Base-by-base conservation (phyloP, 2,888 invertebrate species). In the Rhagonycha fulva region DNA sequence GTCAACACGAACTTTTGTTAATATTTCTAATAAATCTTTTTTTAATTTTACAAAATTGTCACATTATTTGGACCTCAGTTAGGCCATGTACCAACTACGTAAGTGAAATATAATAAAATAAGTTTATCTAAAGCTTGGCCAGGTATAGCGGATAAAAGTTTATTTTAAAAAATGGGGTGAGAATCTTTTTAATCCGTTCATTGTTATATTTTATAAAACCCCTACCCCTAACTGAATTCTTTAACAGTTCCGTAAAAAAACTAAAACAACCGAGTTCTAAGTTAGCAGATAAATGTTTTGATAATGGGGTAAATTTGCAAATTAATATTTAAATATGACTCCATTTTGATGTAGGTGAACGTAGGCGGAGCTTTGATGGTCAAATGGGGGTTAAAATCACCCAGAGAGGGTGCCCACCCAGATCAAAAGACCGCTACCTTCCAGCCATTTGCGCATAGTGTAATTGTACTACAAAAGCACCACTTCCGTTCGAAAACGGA, bases 261-360 rank as follows among this genome's bases (percentile, higher is more conserved):
- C 9, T 32, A 47, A 71, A 71, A 63, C 30, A 32, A 32, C 28
- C 32, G 32, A 32, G 23, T 71, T 30, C 23, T 61, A 72, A 68
- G 61, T 66, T 66, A 66, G 63, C 24, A 24, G 24, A 82, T 81
- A 82, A 82, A 83, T 81, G 81, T 83, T 84, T 83, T 83, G 83
- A 84, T 78, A 80, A 76, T 80, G 81, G 82, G 82, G 80, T 84
- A 83, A 76, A 26, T 83, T 81, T 80, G 77, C 75, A 82, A 84
- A 85, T 86, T 84, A 85, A 85, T 84, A 83, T 83, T 85, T 83
- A 83, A 84, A 81, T 83, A 79, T 79, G 78, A 80, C 84, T 82
- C 85, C 85, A 84, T 85, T 85, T 85, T 84, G 79, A 82, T 78
- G 80, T 80, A 81, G 82, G 80, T 79, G 81, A 78, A 76, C 80